These are phyloP conservation scores for Diadema setosum DNA, from an alignment of 35 echinoderm and acorn worm genomes.

Conservation along the genomic window DNA sequence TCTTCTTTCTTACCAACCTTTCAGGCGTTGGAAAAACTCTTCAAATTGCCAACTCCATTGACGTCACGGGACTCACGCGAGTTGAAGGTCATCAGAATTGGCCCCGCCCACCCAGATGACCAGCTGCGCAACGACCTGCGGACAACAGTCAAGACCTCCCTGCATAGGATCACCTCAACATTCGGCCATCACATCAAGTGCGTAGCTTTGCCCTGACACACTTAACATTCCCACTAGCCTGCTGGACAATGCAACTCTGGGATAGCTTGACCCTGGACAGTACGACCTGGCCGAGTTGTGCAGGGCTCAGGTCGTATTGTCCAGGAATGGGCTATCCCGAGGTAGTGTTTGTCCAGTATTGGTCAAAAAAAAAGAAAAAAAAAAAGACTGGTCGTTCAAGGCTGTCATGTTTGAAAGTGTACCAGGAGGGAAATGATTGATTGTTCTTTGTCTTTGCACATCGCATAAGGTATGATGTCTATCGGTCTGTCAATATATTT, in stretches of 20 bases:
- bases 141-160: constrained; percentile 72
- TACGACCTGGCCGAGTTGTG: too few relatives aligned
- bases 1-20: neutral
- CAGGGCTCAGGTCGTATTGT: neutral
- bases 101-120: constrained; percentile 45
- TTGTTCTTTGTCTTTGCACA: too few relatives aligned
- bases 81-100: constrained; percentile 7
- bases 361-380: too few relatives aligned
- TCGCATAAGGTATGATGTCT: too few relatives aligned
- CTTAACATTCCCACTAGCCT: neutral
- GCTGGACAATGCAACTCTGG: too few relatives aligned
- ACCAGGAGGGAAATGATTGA: too few relatives aligned
- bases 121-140: constrained; percentile 53
- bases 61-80: constrained; percentile 22
- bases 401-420: too few relatives aligned
- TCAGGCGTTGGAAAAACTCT: constrained; percentile 67
- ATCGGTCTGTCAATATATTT: too few relatives aligned
- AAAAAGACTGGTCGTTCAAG: too few relatives aligned
- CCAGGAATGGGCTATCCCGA: too few relatives aligned
- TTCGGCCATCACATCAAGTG: constrained; percentile 85
- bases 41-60: constrained; percentile 47
- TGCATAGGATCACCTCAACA: constrained; percentile 73
- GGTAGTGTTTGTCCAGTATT: too few relatives aligned
- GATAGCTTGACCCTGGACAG: too few relatives aligned
- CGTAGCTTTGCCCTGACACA: neutral